Conservation (phyloP, 2,113 vertebrate species). For the Periophthalmodon schlosseri region DNA sequence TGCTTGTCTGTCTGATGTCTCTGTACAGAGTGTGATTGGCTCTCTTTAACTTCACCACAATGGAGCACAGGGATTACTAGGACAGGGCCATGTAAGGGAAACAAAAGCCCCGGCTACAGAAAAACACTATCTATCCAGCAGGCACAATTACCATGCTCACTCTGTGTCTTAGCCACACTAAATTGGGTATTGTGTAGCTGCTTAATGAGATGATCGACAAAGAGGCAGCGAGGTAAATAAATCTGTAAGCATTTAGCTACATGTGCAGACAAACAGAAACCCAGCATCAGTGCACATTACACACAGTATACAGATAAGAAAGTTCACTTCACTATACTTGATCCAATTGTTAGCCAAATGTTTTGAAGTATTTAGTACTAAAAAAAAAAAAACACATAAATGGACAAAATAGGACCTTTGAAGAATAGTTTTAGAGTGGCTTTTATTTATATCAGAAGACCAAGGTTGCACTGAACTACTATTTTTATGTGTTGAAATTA, state of each 20-base stretch:
- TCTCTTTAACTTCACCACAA: conserved; percentile 14
- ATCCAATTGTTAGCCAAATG: background rate
- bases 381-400: too few species aligned
- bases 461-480: too few species aligned
- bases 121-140: conserved; percentile 33
- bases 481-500: too few species aligned
- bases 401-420: too few species aligned
- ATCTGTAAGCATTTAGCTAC: conserved; percentile 23
- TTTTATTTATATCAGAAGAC: too few species aligned
- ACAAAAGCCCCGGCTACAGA: conserved; percentile 29
- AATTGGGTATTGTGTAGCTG: conserved; percentile 26
- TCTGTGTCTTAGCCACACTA: conserved; percentile 18
- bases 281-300: conserved; percentile 1
- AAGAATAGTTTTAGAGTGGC: too few species aligned
- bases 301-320: background rate
- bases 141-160: conserved; percentile 42
- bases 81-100: conserved; percentile 21
- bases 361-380: background rate
- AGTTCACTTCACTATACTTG: background rate
- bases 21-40: conserved; percentile 30
- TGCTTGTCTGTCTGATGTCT: conserved; percentile 27
- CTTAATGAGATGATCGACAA: conserved; percentile 49
- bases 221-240: conserved; percentile 34
- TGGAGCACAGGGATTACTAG: conserved; percentile 25
- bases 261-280: conserved; percentile 24